Evolutionary conservation across 2,888 invertebrate species (phyloP).

Genomic region (Diadegma fenestrale): DNA sequence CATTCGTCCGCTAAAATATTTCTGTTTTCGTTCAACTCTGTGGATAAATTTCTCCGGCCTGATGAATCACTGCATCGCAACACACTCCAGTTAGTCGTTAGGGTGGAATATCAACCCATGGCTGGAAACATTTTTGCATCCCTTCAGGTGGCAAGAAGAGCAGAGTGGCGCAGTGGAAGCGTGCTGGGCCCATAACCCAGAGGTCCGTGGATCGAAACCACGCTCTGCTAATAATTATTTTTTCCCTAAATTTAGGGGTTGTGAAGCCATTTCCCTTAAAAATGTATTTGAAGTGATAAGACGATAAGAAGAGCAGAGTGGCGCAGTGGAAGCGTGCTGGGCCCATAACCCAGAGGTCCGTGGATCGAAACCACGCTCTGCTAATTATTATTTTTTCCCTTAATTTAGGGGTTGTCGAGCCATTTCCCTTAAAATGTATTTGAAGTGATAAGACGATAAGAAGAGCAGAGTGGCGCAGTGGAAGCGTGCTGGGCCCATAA

Average conservation of each 20-base stretch:
- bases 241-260: conserved; percentile 46
- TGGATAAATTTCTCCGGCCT: background rate
- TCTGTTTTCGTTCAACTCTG: background rate
- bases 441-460: conserved; percentile 64
- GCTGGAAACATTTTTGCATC: background rate
- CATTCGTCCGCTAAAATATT: background rate
- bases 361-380: conserved; percentile 96
- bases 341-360: conserved; percentile 96
- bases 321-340: conserved; percentile 91
- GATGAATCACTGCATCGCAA: background rate
- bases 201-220: conserved; percentile 97
- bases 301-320: conserved; percentile 77
- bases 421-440: background rate
- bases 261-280: background rate
- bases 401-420: background rate
- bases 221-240: conserved; percentile 88
- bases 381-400: conserved; percentile 83
- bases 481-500: conserved; percentile 86
- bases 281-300: background rate
- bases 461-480: conserved; percentile 84
- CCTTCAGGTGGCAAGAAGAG: conserved; percentile 35
- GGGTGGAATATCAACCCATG: background rate
- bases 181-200: conserved; percentile 95
- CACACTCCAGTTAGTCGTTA: background rate
- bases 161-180: conserved; percentile 87